Evolutionary conservation across 2,113 vertebrate genomes (phyloP).

Genomic region (Sylvicapra grimmia): DNA sequence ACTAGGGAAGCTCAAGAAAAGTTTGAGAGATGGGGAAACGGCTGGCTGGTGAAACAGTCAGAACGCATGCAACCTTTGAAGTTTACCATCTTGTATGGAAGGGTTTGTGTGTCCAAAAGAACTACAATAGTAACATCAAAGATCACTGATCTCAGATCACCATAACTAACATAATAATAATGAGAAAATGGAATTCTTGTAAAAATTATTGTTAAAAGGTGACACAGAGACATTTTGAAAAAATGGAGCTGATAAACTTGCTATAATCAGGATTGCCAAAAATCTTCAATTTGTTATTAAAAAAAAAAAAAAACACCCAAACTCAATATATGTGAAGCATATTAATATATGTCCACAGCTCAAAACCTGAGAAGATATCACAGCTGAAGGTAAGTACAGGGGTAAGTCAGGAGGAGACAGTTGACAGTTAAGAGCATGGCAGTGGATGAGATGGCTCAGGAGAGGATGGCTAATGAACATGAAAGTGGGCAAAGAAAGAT

Average conservation of each 20-base stretch:
- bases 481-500: not conserved
- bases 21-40: not conserved
- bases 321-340: not conserved
- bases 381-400: not conserved
- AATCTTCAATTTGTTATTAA: not conserved
- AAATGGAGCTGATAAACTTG: not conserved
- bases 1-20: not conserved
- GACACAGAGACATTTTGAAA: not conserved
- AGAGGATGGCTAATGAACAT: not conserved
- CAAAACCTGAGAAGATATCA: not conserved
- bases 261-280: not conserved
- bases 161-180: not conserved
- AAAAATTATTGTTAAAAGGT: not conserved
- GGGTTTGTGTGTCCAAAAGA: not conserved
- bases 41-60: not conserved
- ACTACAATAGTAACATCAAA: not conserved
- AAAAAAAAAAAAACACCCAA: accelerated
- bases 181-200: not conserved
- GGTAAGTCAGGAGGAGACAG: not conserved
- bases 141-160: not conserved
- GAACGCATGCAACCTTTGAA: not conserved
- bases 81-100: not conserved
- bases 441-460: not conserved
- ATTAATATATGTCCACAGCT: not conserved
- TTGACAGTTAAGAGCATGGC: not conserved